Base-by-base conservation (phyloP, 1,140 invertebrate species). In the Drosophila busckii region DNA sequence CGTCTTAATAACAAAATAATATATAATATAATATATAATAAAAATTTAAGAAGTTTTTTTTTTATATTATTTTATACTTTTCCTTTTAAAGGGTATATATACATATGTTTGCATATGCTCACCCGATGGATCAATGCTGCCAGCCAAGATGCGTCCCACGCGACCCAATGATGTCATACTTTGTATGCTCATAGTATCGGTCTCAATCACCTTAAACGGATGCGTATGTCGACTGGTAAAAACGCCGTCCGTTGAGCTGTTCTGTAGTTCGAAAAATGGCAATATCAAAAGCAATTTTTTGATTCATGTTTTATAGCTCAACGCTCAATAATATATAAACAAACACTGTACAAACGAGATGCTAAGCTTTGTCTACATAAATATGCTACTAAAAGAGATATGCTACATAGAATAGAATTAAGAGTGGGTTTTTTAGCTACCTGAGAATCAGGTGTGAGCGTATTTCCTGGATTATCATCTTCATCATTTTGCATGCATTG, bases 401-500 rank as follows among this genome's bases (percentile, higher is more conserved):
- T 41, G n/a, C 4, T 22, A 8, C n/a, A 20, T 20, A 6, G n/a
- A 17, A 37, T 46, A 38, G 17, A 15, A 20, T 40, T 45, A 31
- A 64, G 37, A 32, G 38, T 28, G 31, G 34, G 22, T 68, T 49
- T 42, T 58, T 19, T 65, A 42, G 93, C 93, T 12, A 93, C 92
- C 84, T 94, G 93, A 87, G 93, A 94, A 80, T 95, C 94, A 5
- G 94, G 92, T 34, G 93, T 93, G 16, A 93, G 93, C 66, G 89
- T 90, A 67, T 92, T 91, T 58, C 90, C 89, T 62, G 87, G 87
- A 84, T 88, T 89, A 63, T 90, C 90, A 78, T 95, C 93, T 82
- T 96, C 93, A 86, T 95, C 93, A 5, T 92, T 94, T 89, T 95
- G 93, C 91, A 96, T 94, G 67, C 92, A 92, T 78, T 94, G 92